Base-by-base conservation (phyloP, 2,797 vertebrate species). In the Catamblyrhynchus diadema region DNA sequence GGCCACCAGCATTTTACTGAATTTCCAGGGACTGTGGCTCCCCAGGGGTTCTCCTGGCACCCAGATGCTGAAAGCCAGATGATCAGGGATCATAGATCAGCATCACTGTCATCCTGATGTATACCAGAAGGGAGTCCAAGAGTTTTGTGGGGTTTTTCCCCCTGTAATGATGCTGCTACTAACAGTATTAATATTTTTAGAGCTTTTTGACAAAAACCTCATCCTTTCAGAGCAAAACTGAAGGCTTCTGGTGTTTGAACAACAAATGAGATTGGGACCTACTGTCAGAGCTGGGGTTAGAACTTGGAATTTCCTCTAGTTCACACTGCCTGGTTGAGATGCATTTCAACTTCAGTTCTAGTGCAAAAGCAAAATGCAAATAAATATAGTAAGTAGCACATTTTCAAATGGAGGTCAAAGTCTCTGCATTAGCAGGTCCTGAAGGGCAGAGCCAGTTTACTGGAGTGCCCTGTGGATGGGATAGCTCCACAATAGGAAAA, bases 81-180 rank as follows among this genome's bases (percentile, higher is more conserved):
- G 18, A 33, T 88, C 42, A 44, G 15, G 6, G 9, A 30, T 66
- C 48, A 24, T 17, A 44, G 51, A 19, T 54, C 22, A 70, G 28
- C 42, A 11, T 86, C 42, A 1, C 9, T 10, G 15, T 37, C 35
- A 14, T 37, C 47, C 20, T 56, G 62, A 53, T 59, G 48, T 87
- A 37, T 10, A 33, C 11, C 17, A 61, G 33, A 47, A 51, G 22
- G 13, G 25, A 74, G 8, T 41, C 30, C n/a, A 25, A 32, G 30
- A 11, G 3, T 51, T 90, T 51, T n/a, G 30, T 27, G 5, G 13
- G 5, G 0, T 2, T 27, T 13, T 20, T 12, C 8, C n/a, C 0
- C 25, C 23, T 62, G 2, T 37, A 47, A 22, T 18, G 37, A 12
- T 18, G 2, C 6, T 41, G 12, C 21, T 79, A 4, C 30, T 28